phyloP scores from a whole-genome alignment of 2,797 vertebrate genomes.

The Gymnopithys bicolor region DNA sequence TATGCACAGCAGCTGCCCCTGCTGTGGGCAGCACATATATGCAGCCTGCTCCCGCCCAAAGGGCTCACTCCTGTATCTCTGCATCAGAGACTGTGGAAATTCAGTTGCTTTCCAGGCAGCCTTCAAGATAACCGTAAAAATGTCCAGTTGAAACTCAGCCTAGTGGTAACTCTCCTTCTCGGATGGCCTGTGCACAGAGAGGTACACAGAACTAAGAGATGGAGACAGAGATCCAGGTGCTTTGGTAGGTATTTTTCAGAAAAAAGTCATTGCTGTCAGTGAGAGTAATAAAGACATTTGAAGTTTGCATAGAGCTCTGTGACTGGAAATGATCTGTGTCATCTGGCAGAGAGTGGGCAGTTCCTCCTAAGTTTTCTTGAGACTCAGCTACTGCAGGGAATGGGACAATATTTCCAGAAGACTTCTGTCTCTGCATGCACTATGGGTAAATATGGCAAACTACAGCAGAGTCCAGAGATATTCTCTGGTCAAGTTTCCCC shows the following conservation, averaged over 20 bases:
- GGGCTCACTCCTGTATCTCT: neutral
- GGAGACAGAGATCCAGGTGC: neutral
- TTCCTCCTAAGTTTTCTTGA: neutral
- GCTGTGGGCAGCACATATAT: neutral
- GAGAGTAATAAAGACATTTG: neutral
- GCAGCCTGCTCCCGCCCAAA: neutral
- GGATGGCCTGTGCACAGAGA: neutral
- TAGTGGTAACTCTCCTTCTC: neutral
- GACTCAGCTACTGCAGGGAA: neutral
- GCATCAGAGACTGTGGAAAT: neutral
- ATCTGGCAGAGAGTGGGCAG: neutral
- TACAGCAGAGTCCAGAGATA: neutral
- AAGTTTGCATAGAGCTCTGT: neutral
- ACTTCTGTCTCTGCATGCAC: neutral
- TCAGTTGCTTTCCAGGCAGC: neutral
- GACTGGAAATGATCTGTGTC: neutral
- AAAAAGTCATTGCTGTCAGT: neutral
- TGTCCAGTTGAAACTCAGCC: neutral
- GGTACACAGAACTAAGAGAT: neutral
- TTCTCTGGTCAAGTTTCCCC: neutral
- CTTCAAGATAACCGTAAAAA: neutral
- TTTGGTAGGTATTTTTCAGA: neutral
- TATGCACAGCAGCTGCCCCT: neutral
- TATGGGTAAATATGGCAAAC: neutral
- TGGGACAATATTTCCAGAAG: neutral